Base-by-base conservation (phyloP, 2,888 invertebrate species). In the Anorthoa munda region DNA sequence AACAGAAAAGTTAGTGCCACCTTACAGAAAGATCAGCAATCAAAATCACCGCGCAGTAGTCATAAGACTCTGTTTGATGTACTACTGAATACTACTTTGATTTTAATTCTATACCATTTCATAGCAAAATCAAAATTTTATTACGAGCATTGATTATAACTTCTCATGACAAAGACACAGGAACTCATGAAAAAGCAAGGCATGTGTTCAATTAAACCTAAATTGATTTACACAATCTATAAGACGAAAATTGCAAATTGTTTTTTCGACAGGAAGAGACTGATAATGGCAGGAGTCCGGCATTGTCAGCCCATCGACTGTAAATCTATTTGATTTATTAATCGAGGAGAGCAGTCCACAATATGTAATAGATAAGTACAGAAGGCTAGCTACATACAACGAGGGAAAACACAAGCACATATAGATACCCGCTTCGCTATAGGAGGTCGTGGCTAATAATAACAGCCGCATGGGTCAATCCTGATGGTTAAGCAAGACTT, bases 301-400 rank as follows among this genome's bases (percentile, higher is more conserved):
- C 55, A 46, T 60, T 75, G 75, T 72, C 79, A 56, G 74, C 72
- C 61, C 53, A 46, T 78, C 64, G 64, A 72, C 69, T 74, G 82
- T 83, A 66, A 82, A 82, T 82, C 82, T 85, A 75, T 78, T 85
- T 78, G 78, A 82, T 78, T 82, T 69, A 78, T 82, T 79, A 79
- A 78, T 70, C 66, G 56, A 58, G 4, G 26, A 45, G 53, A 39
- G 15, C 13, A 45, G 48, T 45, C 60, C 21, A 21, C 60, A 15
- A 7, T 9, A 21, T 7, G 3, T 11, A 23, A 21, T 9, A 17
- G 2, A 45, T 48, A 39, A 9, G 2, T 15, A 21, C 59, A 75
- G 72, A 78, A 78, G 72, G 46, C 3, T 2, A 15, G 11, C 11
- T 48, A 12, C 2, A 2, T 9, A 18, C 0, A 18, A 13, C 2